Base-by-base conservation (phyloP, 1,140 invertebrate genomes). In the Bactericera cockerelli region DNA sequence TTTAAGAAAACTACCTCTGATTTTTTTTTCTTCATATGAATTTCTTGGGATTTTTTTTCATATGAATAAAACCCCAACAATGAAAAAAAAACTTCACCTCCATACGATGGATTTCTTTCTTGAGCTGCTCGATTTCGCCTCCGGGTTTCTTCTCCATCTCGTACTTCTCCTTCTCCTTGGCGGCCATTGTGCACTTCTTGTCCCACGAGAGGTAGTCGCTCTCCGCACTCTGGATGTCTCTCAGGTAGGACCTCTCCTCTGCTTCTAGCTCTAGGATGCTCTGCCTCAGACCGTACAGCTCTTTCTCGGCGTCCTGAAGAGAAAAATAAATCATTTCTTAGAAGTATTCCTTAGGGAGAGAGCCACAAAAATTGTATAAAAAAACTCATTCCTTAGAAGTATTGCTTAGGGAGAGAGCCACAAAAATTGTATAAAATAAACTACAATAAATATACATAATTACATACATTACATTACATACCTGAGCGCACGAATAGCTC, bases 31-130 rank as follows among this genome's bases (percentile, higher is more conserved):
- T n/a, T n/a, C n/a, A n/a, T n/a, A n/a, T n/a, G n/a, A n/a, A n/a
- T n/a, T n/a, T n/a, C n/a, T n/a, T n/a, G n/a, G n/a, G n/a, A n/a
- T n/a, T n/a, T n/a, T n/a, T n/a, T n/a, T n/a, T n/a, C n/a, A n/a
- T n/a, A n/a, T n/a, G n/a, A n/a, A n/a, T n/a, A n/a, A n/a, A n/a
- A n/a, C n/a, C n/a, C n/a, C n/a, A n/a, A n/a, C n/a, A n/a, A n/a
- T n/a, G n/a, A n/a, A n/a, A n/a, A n/a, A n/a, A n/a, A n/a, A n/a
- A n/a, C 31, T 70, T 69, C 60, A 83, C 81, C 70, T 85, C 78
- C 87, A 90, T 90, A 64, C 82, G 77, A 66, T 88, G 86, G 67
- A 90, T 89, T 73, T 89, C 86, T 55, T 72, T 75, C 69, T 79
- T 84, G 83, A 90, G 86, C 13, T 72, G 71, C 6, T 78, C 78